Base-by-base conservation (phyloP, 2,113 vertebrate species). In the Zapus hudsonius region DNA sequence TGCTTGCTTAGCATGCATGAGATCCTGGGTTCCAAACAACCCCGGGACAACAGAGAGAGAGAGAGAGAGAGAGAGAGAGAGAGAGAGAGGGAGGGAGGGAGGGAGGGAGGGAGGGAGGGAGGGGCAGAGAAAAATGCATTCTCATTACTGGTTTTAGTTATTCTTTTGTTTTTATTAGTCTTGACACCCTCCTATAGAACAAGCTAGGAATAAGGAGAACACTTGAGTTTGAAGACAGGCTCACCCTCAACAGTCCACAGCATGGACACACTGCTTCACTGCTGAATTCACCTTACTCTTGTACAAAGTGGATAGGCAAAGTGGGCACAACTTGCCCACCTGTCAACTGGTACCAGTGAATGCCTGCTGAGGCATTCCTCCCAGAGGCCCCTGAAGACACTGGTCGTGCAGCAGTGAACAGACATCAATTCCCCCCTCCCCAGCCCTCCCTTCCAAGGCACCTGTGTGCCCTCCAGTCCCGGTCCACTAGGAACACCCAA, bases 81-180 rank as follows among this genome's bases (percentile, higher is more conserved):
- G 15, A 76, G 7, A 15, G 19, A 22, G 17, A 7, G 10, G 13
- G 9, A 10, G 55, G 44, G 33, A 7, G 2, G 16, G 27, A 19
- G 13, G 42, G 44, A 19, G 31, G 7, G 15, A 33, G 29, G 9
- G 29, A 33, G 4, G 67, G n/a, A n/a, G 19, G 25, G 20, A 27
- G 7, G 17, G 13, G 19, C 19, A 7, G 11, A 66, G 1, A 19
- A n/a, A 23, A n/a, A n/a, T n/a, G n/a, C n/a, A n/a, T n/a, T n/a
- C n/a, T n/a, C n/a, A n/a, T n/a, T n/a, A n/a, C n/a, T n/a, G n/a
- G n/a, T n/a, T n/a, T n/a, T n/a, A n/a, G n/a, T n/a, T n/a, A n/a
- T n/a, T n/a, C n/a, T n/a, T n/a, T 70, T 52, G 22, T 8, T 84
- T 80, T 67, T 74, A 91, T n/a, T 52, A 72, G 84, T 59, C 70